Conservation (phyloP, 2,113 vertebrate genomes). For the Urocynchramus pylzowi region DNA sequence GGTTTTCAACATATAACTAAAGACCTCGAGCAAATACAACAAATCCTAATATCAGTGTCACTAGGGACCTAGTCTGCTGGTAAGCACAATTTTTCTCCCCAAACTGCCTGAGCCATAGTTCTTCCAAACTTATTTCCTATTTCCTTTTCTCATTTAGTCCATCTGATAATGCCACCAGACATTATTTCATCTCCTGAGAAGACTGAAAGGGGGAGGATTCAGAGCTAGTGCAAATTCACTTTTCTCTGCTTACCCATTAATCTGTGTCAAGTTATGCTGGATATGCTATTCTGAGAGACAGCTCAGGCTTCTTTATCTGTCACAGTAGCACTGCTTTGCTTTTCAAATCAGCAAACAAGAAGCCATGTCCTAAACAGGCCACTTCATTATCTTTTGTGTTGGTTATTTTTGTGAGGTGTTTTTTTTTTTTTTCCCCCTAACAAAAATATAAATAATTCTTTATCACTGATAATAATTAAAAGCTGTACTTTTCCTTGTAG, state of each 20-base stretch:
- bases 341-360: slow-evolving; percentile 10
- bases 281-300: neutral
- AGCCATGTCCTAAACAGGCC: neutral
- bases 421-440: neutral
- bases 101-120: neutral
- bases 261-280: neutral
- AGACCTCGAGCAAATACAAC: neutral
- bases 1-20: neutral
- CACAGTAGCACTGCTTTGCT: neutral
- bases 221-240: neutral
- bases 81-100: neutral
- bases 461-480: neutral
- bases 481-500: neutral
- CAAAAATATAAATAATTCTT: neutral
- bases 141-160: neutral
- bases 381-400: neutral
- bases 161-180: neutral
- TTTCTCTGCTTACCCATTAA: neutral
- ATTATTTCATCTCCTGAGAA: neutral
- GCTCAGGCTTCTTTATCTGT: neutral
- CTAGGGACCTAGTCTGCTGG: neutral
- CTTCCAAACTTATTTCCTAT: neutral
- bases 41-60: neutral
- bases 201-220: neutral
- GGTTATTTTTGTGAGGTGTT: accelerated